Percentiles rank a stretch among this genome's conserved stretches.
These are phyloP conservation scores for Pimpla rufipes DNA, from an alignment of 2,888 invertebrate genomes.

Conservation along the genomic window DNA sequence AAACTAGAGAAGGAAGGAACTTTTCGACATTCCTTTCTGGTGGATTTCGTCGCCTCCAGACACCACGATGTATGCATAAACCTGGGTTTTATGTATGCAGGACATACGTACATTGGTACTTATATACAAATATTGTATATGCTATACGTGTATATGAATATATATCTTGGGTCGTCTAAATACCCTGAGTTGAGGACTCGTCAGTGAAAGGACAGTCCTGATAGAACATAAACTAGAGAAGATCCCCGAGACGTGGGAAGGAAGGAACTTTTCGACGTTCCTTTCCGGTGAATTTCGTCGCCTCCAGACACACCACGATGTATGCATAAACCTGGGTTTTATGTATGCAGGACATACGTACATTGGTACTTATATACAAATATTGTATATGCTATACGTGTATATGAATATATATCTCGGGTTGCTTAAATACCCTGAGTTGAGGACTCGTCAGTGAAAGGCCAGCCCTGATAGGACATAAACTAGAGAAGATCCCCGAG, in stretches of 20 bases:
- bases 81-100: no score
- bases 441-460: constrained; percentile 33
- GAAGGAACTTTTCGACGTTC: constrained; percentile 50
- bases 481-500: neutral
- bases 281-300: constrained; percentile 25
- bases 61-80: neutral
- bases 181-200: constrained; percentile 25
- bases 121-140: no score
- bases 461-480: constrained; percentile 9
- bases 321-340: constrained; percentile 3
- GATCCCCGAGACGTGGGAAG: no score
- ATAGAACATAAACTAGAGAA: constrained; percentile 10
- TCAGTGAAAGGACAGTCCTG: constrained; percentile 16
- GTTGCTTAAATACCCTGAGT: neutral
- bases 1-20: constrained; percentile 12
- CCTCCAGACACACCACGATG: neutral
- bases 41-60: constrained; percentile 28
- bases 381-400: no score
- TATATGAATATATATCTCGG: no score
- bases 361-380: no score
- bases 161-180: neutral
- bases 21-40: constrained; percentile 38
- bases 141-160: no score
- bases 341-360: no score
- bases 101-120: no score